Conservation (phyloP, 2,113 vertebrate species). For the Aramus guarauna region DNA sequence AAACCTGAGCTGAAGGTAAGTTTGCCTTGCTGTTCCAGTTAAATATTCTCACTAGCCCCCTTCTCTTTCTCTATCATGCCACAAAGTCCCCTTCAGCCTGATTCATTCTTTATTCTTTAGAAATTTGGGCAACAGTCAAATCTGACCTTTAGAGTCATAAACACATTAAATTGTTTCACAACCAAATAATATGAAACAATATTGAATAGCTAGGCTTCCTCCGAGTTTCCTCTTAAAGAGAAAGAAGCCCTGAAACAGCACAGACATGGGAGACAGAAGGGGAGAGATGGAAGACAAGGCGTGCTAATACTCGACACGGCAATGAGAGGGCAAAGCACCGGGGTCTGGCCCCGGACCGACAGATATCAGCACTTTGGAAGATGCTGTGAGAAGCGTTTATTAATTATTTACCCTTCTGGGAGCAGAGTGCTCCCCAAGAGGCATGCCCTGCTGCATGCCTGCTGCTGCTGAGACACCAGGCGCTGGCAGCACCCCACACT, state of each 20-base stretch:
- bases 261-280: neutral
- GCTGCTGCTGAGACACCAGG: neutral
- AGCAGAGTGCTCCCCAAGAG: neutral
- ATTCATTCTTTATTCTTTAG: conserved; percentile 49
- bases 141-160: conserved; percentile 58
- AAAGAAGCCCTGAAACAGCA: conserved; percentile 5
- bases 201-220: conserved; percentile 38
- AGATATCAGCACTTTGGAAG: neutral
- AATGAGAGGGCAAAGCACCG: rapidly evolving
- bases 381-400: neutral
- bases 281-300: neutral
- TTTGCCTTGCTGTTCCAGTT: conserved; percentile 60
- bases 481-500: neutral
- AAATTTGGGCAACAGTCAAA: conserved; percentile 45
- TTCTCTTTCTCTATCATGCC: conserved; percentile 21
- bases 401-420: conserved; percentile 9
- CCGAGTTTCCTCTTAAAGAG: conserved; percentile 30
- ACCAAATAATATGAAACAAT: conserved; percentile 50
- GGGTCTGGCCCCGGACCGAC: neutral
- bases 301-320: rapidly evolving
- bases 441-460: neutral
- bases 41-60: conserved; percentile 38
- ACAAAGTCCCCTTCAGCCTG: conserved; percentile 5
- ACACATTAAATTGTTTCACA: conserved; percentile 57
- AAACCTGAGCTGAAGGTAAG: conserved; percentile 55